Percentiles rank a stretch among this genome's conserved stretches.
These are phyloP conservation scores for Melanotaenia boesemani DNA, from an alignment of 2,797 vertebrate genomes.

Conservation along the genomic window DNA sequence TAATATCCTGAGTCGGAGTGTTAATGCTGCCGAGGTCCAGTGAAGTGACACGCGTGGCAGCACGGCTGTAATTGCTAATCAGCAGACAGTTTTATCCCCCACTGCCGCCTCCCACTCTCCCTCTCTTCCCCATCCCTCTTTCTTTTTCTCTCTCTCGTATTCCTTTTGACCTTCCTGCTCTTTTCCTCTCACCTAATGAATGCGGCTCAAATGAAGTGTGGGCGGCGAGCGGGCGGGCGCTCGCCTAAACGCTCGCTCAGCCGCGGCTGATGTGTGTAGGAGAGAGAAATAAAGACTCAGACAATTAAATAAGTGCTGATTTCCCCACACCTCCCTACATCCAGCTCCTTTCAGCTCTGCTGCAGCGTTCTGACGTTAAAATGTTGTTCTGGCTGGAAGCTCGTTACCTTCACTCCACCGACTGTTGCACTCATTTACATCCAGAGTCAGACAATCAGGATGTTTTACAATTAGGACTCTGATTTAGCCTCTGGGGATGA, in stretches of 20 bases:
- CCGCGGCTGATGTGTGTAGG: slow-evolving; percentile 75
- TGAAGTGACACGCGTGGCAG: slow-evolving; percentile 82
- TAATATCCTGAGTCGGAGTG: slow-evolving; percentile 79
- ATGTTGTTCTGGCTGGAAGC: slow-evolving; percentile 25
- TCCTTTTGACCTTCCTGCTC: slow-evolving; percentile 37
- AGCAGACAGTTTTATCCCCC: slow-evolving; percentile 80
- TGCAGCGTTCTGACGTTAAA: not conserved
- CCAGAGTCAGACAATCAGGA: not conserved
- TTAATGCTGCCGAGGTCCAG: slow-evolving; percentile 83
- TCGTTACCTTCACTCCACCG: slow-evolving; percentile 37
- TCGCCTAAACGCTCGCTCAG: slow-evolving; percentile 72
- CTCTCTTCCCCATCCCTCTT: not conserved
- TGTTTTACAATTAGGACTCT: slow-evolving; percentile 3
- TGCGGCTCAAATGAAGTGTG: slow-evolving; percentile 81
- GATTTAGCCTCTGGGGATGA: not conserved
- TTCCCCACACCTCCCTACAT: slow-evolving; percentile 7
- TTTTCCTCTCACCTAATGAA: slow-evolving; percentile 78
- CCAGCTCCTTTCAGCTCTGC: slow-evolving; percentile 7
- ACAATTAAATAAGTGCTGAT: slow-evolving; percentile 57
- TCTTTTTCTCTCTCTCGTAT: slow-evolving; percentile 13
- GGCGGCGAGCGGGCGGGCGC: slow-evolving; percentile 59
- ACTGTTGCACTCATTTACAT: slow-evolving; percentile 1
- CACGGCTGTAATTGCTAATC: slow-evolving; percentile 84
- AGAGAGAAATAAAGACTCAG: slow-evolving; percentile 56
- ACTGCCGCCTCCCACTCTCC: not conserved